Evolutionary conservation across 2,113 vertebrate species (phyloP).

Genomic region (Antennarius striatus): DNA sequence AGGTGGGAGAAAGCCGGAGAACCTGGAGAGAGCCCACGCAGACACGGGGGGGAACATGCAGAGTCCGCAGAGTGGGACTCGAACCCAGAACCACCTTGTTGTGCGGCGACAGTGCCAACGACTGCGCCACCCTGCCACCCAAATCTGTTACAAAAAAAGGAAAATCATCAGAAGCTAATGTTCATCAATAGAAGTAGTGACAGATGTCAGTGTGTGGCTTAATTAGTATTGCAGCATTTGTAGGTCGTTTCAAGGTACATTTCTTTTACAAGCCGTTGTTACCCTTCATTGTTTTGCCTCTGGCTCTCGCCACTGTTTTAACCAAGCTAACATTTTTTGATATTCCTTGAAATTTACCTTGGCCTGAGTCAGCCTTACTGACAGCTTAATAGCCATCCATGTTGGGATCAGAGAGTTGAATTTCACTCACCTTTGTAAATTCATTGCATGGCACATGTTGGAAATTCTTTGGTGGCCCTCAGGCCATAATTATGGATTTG

Average conservation of each 20-base stretch:
- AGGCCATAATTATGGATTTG: background rate
- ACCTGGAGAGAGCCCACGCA: too few species aligned
- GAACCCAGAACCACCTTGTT: too few species aligned
- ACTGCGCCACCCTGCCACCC: too few species aligned
- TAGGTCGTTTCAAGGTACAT: slow-evolving; percentile 20
- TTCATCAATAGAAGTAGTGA: background rate
- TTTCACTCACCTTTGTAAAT: slow-evolving; percentile 19
- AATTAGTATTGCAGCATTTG: slow-evolving; percentile 3
- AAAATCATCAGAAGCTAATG: background rate
- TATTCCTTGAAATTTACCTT: slow-evolving; percentile 10
- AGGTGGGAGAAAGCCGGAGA: too few species aligned
- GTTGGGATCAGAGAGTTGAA: slow-evolving; percentile 29
- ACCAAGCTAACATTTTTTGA: background rate
- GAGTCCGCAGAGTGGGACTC: too few species aligned
- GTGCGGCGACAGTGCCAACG: too few species aligned
- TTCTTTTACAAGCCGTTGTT: background rate
- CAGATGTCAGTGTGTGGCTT: slow-evolving; percentile 3
- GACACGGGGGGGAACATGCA: too few species aligned
- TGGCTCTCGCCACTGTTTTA: slow-evolving; percentile 2
- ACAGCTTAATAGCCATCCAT: slow-evolving; percentile 21
- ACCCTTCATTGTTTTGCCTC: background rate
- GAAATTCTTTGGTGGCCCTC: slow-evolving; percentile 22
- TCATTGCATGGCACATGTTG: slow-evolving; percentile 16
- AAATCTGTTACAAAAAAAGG: background rate
- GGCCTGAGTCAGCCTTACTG: background rate